Evolutionary conservation across 2,888 invertebrate genomes (phyloP).

Genomic region (Diplolepis rosae): DNA sequence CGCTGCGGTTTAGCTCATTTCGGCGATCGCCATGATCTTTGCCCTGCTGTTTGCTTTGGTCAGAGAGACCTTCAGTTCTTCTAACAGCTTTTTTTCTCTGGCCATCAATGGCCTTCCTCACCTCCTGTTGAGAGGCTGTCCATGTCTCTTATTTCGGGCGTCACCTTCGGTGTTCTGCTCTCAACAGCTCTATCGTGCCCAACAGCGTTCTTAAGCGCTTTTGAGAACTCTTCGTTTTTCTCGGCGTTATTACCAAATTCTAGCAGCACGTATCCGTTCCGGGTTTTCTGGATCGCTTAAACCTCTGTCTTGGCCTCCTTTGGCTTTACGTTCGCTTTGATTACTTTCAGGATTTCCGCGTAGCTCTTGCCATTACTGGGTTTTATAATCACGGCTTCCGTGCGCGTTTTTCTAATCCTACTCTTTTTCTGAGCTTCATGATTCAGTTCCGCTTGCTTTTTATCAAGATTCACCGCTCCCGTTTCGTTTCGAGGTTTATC

Average conservation of each 20-base stretch:
- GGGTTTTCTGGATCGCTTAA: constrained; percentile 31
- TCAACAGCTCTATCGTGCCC: too few species aligned
- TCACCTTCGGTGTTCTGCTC: too few species aligned
- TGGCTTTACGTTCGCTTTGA: constrained; percentile 24
- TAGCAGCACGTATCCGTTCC: constrained; percentile 33
- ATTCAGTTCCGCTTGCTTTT: too few species aligned
- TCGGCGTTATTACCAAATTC: constrained; percentile 14
- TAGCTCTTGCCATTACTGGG: constrained; percentile 17
- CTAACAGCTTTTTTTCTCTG: neutral
- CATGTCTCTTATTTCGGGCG: too few species aligned
- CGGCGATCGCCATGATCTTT: too few species aligned
- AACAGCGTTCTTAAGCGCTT: neutral
- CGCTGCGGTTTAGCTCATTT: too few species aligned
- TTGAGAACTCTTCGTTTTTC: constrained; percentile 5
- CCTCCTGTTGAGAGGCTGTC: too few species aligned
- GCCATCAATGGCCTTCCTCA: too few species aligned
- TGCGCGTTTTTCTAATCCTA: too few species aligned
- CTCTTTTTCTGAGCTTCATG: neutral
- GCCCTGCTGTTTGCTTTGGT: neutral
- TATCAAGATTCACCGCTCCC: too few species aligned
- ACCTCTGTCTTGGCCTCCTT: constrained; percentile 20
- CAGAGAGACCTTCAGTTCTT: neutral
- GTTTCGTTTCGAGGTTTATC: too few species aligned
- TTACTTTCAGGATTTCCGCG: constrained; percentile 30
- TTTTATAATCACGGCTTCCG: constrained; percentile 19